Conservation (phyloP, 2,113 vertebrate genomes). For the Talpa occidentalis region DNA sequence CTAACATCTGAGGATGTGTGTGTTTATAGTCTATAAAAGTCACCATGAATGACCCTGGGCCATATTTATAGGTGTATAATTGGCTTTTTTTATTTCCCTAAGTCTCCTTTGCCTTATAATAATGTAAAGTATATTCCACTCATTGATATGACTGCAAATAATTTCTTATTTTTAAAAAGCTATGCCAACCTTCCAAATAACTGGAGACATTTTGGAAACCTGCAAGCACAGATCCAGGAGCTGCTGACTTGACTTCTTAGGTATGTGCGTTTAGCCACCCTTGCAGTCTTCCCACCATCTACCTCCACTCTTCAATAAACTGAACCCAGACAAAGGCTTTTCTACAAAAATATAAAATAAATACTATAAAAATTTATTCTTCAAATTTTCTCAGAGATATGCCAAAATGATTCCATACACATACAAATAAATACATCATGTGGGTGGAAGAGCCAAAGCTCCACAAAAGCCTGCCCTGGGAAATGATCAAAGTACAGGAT, state of each 20-base stretch:
- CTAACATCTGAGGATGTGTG: not conserved
- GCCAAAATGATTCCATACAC: not conserved
- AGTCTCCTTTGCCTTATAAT: not conserved
- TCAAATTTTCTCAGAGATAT: not conserved
- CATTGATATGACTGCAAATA: not conserved
- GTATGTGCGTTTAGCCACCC: not conserved
- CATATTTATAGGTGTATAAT: not conserved
- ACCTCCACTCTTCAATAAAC: not conserved
- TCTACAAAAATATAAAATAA: not conserved
- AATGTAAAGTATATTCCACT: not conserved
- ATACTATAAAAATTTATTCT: not conserved
- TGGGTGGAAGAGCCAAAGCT: not conserved
- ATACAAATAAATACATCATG: not conserved
- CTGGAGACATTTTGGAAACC: not conserved
- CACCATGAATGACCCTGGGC: not conserved
- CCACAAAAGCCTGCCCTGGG: not conserved
- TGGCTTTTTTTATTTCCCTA: not conserved
- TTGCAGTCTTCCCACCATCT: not conserved
- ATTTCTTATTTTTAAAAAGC: slow-evolving; percentile 23
- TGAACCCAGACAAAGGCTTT: not conserved
- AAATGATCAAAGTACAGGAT: slow-evolving; percentile 21
- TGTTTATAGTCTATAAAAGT: slow-evolving; percentile 18
- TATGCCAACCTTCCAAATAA: slow-evolving; percentile 3
- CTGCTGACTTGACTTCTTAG: not conserved
- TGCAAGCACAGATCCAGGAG: not conserved